These are phyloP conservation scores for Boleophthalmus pectinirostris DNA, from an alignment of 2,113 vertebrate species.

Conservation along the genomic window DNA sequence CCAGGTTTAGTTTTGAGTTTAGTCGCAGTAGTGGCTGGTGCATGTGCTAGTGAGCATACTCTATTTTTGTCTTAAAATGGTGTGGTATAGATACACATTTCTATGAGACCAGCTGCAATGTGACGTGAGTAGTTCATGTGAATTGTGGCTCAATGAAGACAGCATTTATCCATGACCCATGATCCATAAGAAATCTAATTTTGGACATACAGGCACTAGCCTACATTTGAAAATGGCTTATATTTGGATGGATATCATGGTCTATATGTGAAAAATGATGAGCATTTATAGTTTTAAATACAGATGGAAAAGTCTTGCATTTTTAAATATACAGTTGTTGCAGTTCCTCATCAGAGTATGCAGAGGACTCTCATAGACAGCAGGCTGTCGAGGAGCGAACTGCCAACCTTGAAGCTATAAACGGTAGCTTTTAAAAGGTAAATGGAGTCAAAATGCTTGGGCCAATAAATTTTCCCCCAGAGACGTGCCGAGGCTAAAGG, in stretches of 20 bases:
- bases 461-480: conserved; percentile 74
- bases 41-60: neutral
- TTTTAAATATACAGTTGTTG: conserved; percentile 7
- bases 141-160: neutral
- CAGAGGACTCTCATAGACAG: conserved; percentile 42
- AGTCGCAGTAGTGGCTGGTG: neutral
- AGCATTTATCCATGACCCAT: neutral
- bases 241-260: neutral
- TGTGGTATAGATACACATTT: too few species aligned
- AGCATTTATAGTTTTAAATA: neutral
- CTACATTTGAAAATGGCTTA: neutral
- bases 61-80: too few species aligned
- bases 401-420: conserved; percentile 69
- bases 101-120: too few species aligned
- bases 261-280: neutral
- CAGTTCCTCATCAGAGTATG: conserved; percentile 45
- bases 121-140: neutral
- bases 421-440: conserved; percentile 74
- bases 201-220: neutral
- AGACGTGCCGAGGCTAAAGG: conserved; percentile 61
- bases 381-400: conserved; percentile 55
- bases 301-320: neutral
- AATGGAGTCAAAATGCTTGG: conserved; percentile 76
- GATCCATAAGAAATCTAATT: neutral
- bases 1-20: neutral